Evolutionary conservation across 2,797 vertebrate species (phyloP), one percentile per base, ranked within the genome.

Genomic region (Pteronotus mesoamericanus): DNA sequence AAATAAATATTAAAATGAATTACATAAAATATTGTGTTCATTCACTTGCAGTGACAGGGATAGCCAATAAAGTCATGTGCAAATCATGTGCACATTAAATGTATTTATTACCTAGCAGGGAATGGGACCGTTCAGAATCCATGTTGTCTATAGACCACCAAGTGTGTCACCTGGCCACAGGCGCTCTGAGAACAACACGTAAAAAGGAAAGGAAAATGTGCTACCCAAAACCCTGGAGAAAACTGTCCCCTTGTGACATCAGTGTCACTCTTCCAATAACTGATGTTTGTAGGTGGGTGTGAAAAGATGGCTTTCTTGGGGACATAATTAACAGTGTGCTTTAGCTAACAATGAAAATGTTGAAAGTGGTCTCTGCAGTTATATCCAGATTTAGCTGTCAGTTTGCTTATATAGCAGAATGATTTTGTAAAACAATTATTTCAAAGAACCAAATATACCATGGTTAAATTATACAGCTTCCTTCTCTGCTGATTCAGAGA

Each of bases 311-410:
- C 59, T 61, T 59, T 82, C 57, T 39, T 64, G 75, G 80, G 55
- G 93, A 75, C n/a, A 86, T 64, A 66, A 83, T 94, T 91, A 84
- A 39, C 34, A 86, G 22, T 64, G 34, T 59, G 57, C 48, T 78
- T 83, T 19, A 78, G 91, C 53, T 80, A 96, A 77, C 59, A 91
- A 46, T 68, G 75, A 69, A 74, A 86, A 89, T 16, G 57, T 55
- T 80, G 44, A 79, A 86, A 85, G 88, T 64, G 21, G 57, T 84
- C 86, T 95, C 87, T 83, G 19, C 7, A 77, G 69, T 32, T 82
- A 71, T n/a, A 78, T 68, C 86, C 91, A 94, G 94, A 94, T 79
- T 69, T 51, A 91, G 83, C 83, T 96, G 97, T 57, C 89, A 86
- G 57, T 66, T 57, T 82, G 86, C 84, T 96, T 77, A 86, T 66